These are phyloP conservation scores for Aplidium turbinatum DNA, from an alignment of 23 tunicate species.

Conservation along the genomic window DNA sequence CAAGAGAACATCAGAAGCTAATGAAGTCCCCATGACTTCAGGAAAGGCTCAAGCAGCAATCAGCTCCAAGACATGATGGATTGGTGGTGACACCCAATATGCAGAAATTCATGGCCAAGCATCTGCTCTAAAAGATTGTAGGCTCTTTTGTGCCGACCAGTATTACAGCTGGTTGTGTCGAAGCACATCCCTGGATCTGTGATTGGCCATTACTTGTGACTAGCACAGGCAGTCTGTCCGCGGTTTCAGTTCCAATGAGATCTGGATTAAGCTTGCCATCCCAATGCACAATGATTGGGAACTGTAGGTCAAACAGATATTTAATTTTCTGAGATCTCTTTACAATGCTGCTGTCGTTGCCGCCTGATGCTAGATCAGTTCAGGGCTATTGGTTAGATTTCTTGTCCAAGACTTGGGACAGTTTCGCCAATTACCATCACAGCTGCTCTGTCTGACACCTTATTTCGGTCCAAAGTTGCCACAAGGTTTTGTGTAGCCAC, in stretches of 20 bases:
- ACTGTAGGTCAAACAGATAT: slow-evolving; percentile 22
- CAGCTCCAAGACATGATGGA: slow-evolving; percentile 39
- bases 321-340: slow-evolving; percentile 6
- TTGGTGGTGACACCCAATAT: slow-evolving; percentile 22
- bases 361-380: slow-evolving; percentile 26
- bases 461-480: slow-evolving; percentile 21
- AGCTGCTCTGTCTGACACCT: slow-evolving; percentile 35
- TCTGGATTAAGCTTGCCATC: slow-evolving; percentile 25
- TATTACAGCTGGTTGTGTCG: slow-evolving; percentile 19
- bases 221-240: slow-evolving; percentile 28
- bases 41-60: slow-evolving; percentile 27
- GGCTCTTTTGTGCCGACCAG: slow-evolving; percentile 19
- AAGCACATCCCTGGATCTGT: slow-evolving; percentile 15
- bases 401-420: slow-evolving; percentile 26
- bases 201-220: slow-evolving; percentile 20
- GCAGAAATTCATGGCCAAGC: slow-evolving; percentile 3
- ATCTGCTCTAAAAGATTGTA: slow-evolving; percentile 8
- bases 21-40: slow-evolving; percentile 29
- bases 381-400: slow-evolving; percentile 17
- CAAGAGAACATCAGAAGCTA: slow-evolving; percentile 8
- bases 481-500: slow-evolving; percentile 28
- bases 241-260: not conserved
- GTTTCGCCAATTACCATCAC: slow-evolving; percentile 31
- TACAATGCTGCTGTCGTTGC: slow-evolving; percentile 6
- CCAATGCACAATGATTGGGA: slow-evolving; percentile 28